Evolutionary conservation across 2,888 invertebrate genomes (phyloP), one percentile per base, ranked within the genome.

Genomic region (Tenthredo livida): DNA sequence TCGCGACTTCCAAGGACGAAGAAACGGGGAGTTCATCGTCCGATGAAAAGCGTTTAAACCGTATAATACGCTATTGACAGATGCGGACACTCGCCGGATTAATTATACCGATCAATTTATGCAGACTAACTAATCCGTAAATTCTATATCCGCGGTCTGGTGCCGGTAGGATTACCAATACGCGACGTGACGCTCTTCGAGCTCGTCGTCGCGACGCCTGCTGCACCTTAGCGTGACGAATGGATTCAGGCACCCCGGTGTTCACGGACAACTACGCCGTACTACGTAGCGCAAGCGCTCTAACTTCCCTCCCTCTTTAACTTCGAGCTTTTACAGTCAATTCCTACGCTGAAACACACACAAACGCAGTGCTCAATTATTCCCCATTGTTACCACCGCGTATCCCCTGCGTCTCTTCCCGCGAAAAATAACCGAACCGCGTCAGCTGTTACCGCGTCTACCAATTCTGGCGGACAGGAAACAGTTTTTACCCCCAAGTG

Each of bases 161-260:
- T 25, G 33, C 9, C 25, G 17, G 72, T 73, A 21, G 43, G 40
- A 70, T 70, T 29, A 70, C 17, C 70, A n/a, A 37, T 61, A 61
- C 61, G 61, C 61, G 25, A 61, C 61, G 72, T 54, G 77, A 25
- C 47, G 77, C 4, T 77, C 77, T 47, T 29, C 17, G 33, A 12
- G 17, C 50, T 25, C 29, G 33, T 17, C 77, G 77, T 54, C 77
- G 77, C 77, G 77, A 77, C 25, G 50, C 54, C n/a, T 50, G 50
- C 77, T 50, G 50, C 77, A 77, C 77, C 77, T 77, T 77, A 50
- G 54, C 77, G 77, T 77, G 77, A 77, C 77, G 77, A 77, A 77
- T 54, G 77, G 72, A 33, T 50, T 77, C 21, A 21, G 17, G 33
- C 77, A 77, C 77, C 77, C 77, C 50, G 54, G 9, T 37, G 47